Evolutionary conservation across 2,888 invertebrate species (phyloP).

Genomic region (Alentia gelatinosa): DNA sequence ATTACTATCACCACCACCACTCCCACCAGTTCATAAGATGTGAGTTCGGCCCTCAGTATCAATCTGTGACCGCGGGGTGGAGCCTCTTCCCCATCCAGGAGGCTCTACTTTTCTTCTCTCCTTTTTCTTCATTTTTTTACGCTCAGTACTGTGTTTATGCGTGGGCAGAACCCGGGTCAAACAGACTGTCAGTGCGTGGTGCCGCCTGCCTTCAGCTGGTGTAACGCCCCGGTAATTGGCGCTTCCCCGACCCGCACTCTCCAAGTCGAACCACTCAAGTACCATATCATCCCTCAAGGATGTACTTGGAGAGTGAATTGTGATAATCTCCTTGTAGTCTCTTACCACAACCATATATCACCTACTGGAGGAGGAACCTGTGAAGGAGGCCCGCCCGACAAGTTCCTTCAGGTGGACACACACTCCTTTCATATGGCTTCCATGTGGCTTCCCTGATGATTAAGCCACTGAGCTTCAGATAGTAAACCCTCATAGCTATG

Average conservation of each 20-base stretch:
- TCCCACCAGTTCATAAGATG: background rate
- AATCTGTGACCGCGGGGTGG: background rate
- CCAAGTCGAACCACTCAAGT: background rate
- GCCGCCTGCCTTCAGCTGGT: background rate
- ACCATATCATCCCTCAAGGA: background rate
- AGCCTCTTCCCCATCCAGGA: background rate
- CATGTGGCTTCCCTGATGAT: background rate
- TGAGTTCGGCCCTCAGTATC: no score
- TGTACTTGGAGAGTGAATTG: constrained; percentile 5
- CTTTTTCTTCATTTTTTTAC: background rate
- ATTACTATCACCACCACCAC: background rate
- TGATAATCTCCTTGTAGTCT: constrained; percentile 19
- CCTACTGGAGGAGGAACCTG: background rate
- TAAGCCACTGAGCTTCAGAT: background rate
- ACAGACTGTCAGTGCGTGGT: constrained; percentile 39
- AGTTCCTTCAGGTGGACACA: background rate
- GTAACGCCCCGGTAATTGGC: constrained; percentile 27
- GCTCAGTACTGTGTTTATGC: constrained; percentile 26
- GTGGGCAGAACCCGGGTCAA: constrained; percentile 25
- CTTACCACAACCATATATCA: constrained; percentile 9
- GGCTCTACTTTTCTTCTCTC: background rate
- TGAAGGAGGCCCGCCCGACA: background rate
- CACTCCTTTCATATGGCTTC: background rate
- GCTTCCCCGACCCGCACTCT: background rate
- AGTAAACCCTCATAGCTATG: background rate